These are phyloP conservation scores for Plebejus argus DNA, from an alignment of 2,888 invertebrate species.

Conservation along the genomic window DNA sequence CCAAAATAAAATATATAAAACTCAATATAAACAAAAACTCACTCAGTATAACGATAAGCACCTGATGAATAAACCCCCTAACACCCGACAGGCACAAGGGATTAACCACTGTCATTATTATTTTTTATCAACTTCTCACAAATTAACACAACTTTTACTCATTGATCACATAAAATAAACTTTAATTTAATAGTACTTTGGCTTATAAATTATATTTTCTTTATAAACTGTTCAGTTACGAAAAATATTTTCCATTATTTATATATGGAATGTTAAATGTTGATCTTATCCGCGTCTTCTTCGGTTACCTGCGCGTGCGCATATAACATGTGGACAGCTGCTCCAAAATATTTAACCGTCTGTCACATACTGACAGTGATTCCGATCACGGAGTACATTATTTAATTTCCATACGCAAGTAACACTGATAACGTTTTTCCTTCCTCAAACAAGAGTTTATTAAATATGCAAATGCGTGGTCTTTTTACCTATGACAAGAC, in stretches of 20 bases:
- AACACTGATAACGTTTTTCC: neutral
- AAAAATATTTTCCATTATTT: neutral
- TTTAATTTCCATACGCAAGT: conserved; percentile 12
- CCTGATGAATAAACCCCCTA: conserved; percentile 44
- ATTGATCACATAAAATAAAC: neutral
- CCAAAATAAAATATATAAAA: neutral
- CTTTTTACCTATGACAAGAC: neutral
- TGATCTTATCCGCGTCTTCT: neutral
- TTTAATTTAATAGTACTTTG: neutral
- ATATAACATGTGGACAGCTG: neutral
- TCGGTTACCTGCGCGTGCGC: neutral
- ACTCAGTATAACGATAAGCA: conserved; percentile 49
- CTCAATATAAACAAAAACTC: conserved; percentile 38
- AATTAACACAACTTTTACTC: neutral
- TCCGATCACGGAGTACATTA: neutral
- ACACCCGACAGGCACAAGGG: conserved; percentile 32
- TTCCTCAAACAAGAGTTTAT: neutral
- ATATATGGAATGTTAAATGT: neutral
- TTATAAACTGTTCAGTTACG: neutral
- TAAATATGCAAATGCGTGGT: neutral
- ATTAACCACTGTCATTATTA: conserved; percentile 7
- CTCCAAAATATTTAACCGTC: neutral
- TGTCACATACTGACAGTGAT: neutral
- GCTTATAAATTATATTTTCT: neutral
- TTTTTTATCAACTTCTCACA: neutral